phyloP scores from a whole-genome alignment of 2,888 invertebrate genomes.

The Tetragnatha montana region DNA sequence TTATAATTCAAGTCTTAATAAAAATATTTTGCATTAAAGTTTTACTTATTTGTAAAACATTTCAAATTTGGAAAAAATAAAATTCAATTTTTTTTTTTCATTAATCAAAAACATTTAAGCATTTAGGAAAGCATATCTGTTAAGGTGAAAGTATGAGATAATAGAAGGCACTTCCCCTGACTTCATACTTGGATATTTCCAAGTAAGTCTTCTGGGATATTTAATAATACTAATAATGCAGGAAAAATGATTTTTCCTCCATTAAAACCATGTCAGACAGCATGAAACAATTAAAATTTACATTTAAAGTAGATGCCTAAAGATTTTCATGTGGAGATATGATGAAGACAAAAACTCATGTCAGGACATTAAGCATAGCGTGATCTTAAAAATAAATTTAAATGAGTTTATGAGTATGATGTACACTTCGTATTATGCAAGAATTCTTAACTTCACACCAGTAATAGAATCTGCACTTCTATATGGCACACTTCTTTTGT shows the following conservation, averaged over 20 bases:
- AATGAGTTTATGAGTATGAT: slow-evolving; percentile 38
- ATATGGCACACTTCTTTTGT: slow-evolving; percentile 60
- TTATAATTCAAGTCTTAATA: background rate
- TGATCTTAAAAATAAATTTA: slow-evolving; percentile 47
- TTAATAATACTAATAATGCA: slow-evolving; percentile 30
- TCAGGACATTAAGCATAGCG: slow-evolving; percentile 44
- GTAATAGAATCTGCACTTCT: slow-evolving; percentile 21
- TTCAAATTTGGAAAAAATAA: background rate
- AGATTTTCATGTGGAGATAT: slow-evolving; percentile 32
- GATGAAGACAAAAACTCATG: slow-evolving; percentile 47
- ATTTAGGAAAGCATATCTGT: slow-evolving; percentile 18
- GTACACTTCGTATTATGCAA: slow-evolving; percentile 30
- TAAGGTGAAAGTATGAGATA: slow-evolving; percentile 45
- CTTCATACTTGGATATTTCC: slow-evolving; percentile 12
- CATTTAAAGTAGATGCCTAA: slow-evolving; percentile 41
- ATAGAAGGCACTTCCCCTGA: slow-evolving; percentile 66
- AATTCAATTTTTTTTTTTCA: too few species aligned
- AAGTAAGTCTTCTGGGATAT: slow-evolving; percentile 28
- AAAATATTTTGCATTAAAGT: background rate
- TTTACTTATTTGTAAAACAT: background rate
- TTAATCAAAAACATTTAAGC: background rate
- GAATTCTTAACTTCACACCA: slow-evolving; percentile 9
- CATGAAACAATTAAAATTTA: slow-evolving; percentile 40
- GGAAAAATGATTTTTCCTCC: slow-evolving; percentile 17
- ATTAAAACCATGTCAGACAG: slow-evolving; percentile 36